Base-by-base conservation (phyloP, 2,888 invertebrate species). In the Brachynemurus nebulosus region DNA sequence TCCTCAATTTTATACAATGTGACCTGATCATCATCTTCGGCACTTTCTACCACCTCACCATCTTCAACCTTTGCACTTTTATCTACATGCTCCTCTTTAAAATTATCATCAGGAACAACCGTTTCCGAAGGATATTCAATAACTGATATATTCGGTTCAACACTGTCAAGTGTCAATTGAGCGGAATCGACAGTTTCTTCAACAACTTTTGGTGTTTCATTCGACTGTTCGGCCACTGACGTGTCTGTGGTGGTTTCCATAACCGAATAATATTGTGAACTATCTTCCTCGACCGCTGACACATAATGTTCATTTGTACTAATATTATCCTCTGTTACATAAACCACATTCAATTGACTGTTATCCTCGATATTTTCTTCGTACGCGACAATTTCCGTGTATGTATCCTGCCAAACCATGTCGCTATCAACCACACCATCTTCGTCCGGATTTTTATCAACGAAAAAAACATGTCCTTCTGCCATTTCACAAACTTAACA, bases 1-100 rank as follows among this genome's bases (percentile, higher is more conserved):
- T 60, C 64, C 45, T 62, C 61, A 38, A 64, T 52, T 37, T 53
- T 54, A 51, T 59, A 64, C 20, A 64, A 52, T 19, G 61, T 53
- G 34, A 63, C 57, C 45, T 61, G 56, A 25, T 56, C 52, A 25
- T 51, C 50, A 27, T 46, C 44, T 27, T 25, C 37, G 14, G 25
- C 34, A 34, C 21, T 23, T 44, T 20, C 18, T 33, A 47, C 35
- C 11, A 27, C 33, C 41, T 48, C 48, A 16, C 53, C 50, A 11
- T 45, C 21, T 23, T 48, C 44, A 12, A 49, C 48, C 36, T 52
- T 51, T 12, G 46, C 39, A 8, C 39, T 35, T 33, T 50, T 42
- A 18, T 51, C 50, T 37, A 20, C 35, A 14, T 39, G 41, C 20
- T 17, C 45, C 36, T 47, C 45, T 40, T 47, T 49, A 45, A 44